phyloP scores from a whole-genome alignment of 2,797 vertebrate species.

The Phoxinus dragarum region DNA sequence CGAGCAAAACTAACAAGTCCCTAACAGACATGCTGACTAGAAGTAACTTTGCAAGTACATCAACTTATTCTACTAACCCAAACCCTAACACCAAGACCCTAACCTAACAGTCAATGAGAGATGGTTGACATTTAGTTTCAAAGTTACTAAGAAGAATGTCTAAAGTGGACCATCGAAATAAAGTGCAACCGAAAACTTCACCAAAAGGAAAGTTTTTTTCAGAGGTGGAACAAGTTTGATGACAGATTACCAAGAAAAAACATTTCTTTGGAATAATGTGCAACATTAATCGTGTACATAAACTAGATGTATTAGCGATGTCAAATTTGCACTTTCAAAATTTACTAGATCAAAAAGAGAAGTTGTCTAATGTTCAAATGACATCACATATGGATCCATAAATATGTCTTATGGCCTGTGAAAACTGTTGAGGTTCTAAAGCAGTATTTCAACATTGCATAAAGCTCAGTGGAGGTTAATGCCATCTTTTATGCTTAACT shows the following conservation, averaged over 20 bases:
- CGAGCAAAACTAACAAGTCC: too few species aligned
- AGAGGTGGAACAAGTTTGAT: neutral
- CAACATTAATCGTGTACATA: neutral
- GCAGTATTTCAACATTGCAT: neutral
- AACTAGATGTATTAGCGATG: neutral
- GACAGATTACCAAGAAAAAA: neutral
- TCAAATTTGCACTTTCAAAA: neutral
- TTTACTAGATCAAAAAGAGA: neutral
- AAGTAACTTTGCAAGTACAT: neutral
- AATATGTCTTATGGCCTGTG: neutral
- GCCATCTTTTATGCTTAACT: neutral
- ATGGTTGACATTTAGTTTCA: neutral
- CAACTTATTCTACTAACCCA: too few species aligned
- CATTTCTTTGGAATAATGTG: neutral
- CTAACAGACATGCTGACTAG: neutral
- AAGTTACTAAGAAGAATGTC: too few species aligned
- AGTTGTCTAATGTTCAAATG: neutral
- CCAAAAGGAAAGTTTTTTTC: neutral
- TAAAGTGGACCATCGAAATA: neutral
- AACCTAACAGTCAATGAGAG: too few species aligned
- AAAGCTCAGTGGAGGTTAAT: slow-evolving; percentile 16
- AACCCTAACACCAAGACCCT: too few species aligned
- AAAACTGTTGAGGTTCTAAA: neutral
- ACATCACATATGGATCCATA: neutral
- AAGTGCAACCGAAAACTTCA: neutral